Conservation (phyloP, 2,113 vertebrate genomes). For the Neolamprologus sp. region DNA sequence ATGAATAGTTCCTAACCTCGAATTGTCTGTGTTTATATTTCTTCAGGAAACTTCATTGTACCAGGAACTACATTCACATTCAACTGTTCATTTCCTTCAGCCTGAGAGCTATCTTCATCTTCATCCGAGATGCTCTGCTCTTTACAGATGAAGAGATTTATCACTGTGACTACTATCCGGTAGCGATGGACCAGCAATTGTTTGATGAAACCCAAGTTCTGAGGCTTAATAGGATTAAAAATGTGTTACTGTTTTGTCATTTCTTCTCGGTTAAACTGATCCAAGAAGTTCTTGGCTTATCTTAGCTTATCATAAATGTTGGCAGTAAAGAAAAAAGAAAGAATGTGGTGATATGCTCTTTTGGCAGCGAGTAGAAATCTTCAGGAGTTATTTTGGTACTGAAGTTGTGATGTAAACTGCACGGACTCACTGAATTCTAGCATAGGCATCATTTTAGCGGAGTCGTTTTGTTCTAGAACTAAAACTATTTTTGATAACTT, state of each 20-base stretch:
- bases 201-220: not conserved
- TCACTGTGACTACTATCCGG: constrained; percentile 53
- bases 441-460: not conserved
- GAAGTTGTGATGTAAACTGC: not conserved
- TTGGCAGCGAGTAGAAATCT: not conserved
- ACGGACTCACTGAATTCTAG: not conserved
- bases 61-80: constrained; percentile 94
- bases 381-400: not conserved
- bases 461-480: not conserved
- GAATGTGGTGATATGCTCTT: not conserved
- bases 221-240: not conserved
- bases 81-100: constrained; percentile 93
- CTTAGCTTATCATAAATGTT: not conserved
- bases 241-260: not conserved
- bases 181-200: not conserved
- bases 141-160: constrained; percentile 63
- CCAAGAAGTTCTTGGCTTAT: not conserved
- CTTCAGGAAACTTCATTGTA: constrained; percentile 85
- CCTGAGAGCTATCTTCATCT: constrained; percentile 84
- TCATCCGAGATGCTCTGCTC: constrained; percentile 83
- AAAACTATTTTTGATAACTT: not conserved
- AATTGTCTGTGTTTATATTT: not conserved
- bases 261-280: not conserved
- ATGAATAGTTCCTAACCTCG: not conserved
- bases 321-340: not conserved